Evolutionary conservation across 1,140 invertebrate species (phyloP).

Genomic region (Chymomyza costata): DNA sequence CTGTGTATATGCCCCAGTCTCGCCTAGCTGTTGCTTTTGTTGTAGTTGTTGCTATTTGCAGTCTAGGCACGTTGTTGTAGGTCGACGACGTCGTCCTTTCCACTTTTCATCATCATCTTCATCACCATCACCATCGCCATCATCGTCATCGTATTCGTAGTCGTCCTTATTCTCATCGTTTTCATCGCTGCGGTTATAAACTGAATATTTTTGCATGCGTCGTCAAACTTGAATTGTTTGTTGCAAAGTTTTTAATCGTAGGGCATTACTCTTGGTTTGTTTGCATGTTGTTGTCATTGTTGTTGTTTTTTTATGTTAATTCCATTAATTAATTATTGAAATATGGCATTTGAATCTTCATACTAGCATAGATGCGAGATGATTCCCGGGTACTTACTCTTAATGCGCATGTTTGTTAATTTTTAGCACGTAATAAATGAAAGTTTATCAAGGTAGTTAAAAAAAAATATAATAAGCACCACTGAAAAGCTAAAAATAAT

Average conservation of each 20-base stretch:
- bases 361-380: too few relatives aligned
- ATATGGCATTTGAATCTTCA: constrained; percentile 55
- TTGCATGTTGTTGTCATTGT: constrained; percentile 2
- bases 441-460: constrained; percentile 31
- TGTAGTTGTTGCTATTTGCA: constrained; percentile 41
- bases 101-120: too few relatives aligned
- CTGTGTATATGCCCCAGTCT: constrained; percentile 62
- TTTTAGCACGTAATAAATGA: constrained; percentile 69
- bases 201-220: constrained; percentile 26
- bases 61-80: constrained; percentile 60
- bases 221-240: too few relatives aligned
- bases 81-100: constrained; percentile 22
- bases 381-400: constrained; percentile 4
- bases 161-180: too few relatives aligned
- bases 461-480: not conserved
- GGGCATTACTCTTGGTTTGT: constrained; percentile 35
- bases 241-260: constrained; percentile 64
- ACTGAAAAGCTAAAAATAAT: too few relatives aligned
- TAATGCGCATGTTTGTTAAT: constrained; percentile 48
- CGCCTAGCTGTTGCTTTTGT: constrained; percentile 23
- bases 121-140: too few relatives aligned
- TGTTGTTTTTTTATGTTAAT: constrained; percentile 54
- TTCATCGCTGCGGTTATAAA: constrained; percentile 34
- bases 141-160: too few relatives aligned
- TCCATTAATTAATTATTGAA: constrained; percentile 70